phyloP scores from a whole-genome alignment of 2,888 invertebrate genomes.

The Clistopyga incitator region DNA sequence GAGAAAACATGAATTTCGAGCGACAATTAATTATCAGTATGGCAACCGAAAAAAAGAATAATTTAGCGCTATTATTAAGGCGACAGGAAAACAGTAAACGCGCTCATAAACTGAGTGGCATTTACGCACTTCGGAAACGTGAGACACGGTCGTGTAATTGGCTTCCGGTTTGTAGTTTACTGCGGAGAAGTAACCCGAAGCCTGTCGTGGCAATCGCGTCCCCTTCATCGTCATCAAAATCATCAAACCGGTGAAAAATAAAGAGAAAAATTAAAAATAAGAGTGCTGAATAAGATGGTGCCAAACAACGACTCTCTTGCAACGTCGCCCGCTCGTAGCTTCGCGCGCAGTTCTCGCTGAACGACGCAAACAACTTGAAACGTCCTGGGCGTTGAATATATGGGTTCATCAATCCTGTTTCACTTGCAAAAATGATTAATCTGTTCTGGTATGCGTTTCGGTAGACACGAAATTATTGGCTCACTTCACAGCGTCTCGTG shows the following conservation, averaged over 20 bases:
- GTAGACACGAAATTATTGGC: neutral
- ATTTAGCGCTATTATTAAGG: neutral
- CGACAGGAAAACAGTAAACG: neutral
- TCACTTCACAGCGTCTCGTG: neutral
- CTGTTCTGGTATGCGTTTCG: neutral
- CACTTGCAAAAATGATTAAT: slow-evolving; percentile 39
- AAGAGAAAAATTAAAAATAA: slow-evolving; percentile 52
- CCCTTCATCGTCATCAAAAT: slow-evolving; percentile 18
- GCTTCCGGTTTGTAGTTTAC: neutral
- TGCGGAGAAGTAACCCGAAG: slow-evolving; percentile 42
- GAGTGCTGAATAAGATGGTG: slow-evolving; percentile 54
- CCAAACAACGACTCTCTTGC: neutral
- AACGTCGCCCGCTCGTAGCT: slow-evolving; percentile 13
- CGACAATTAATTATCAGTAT: neutral
- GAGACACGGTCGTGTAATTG: slow-evolving; percentile 13
- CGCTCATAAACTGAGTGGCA: slow-evolving; percentile 1
- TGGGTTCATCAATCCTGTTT: slow-evolving; percentile 53
- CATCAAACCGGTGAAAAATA: slow-evolving; percentile 12
- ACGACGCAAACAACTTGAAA: slow-evolving; percentile 52
- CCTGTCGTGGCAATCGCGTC: neutral
- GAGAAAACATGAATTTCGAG: neutral
- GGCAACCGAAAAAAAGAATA: neutral
- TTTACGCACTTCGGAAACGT: slow-evolving; percentile 17
- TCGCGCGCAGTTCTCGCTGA: slow-evolving; percentile 17
- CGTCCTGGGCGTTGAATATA: slow-evolving; percentile 30